Evolutionary conservation across 2,888 invertebrate genomes (phyloP), one percentile per base, ranked within the genome.

Genomic region (Lottia gigantea): DNA sequence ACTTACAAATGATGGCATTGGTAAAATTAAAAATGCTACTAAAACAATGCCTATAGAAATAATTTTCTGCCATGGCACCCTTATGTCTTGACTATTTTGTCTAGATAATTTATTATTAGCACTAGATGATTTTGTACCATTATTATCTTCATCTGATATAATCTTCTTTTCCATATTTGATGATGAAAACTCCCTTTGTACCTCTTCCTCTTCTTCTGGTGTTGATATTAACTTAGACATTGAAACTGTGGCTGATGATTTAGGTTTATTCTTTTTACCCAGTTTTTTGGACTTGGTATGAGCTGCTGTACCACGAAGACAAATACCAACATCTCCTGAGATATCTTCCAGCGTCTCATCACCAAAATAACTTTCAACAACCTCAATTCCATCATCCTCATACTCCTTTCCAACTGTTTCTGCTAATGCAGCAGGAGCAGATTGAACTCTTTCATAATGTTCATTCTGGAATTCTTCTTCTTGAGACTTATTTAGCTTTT

Each of bases 1-100:
- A 49, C 81, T 81, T 12, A 86, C 12, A 72, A 79, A 87, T 2
- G 86, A 80, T 14, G 87, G 86, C 67, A 86, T 70, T 3, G 87
- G 86, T 31, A 85, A 46, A 55, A 85, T 78, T 46, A 83, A 66
- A 64, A 83, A 85, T 2, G 82, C 71, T 73, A 85, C 80, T 19
- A 85, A 19, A 62, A 75, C 68, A 16, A 78, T 66, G 7, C 70
- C 62, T 12, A 75, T 46, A 25, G 68, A 68, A 40, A 72, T 19
- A 19, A 83, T 55, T 69, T 75, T 79, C 46, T 76, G 78, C 72
- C 63, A 71, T 46, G 71, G 73, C 47, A 76, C 49, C 25, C 40
- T 12, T 40, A 65, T 45, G n/a, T 69, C 47, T 67, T 46, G 25
- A 40, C 46, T 62, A 25, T 26, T 25, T 45, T 25, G 26, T 62